These are phyloP conservation scores for Himantopus leucocephalus DNA, from an alignment of 2,113 vertebrate genomes.

Conservation along the genomic window DNA sequence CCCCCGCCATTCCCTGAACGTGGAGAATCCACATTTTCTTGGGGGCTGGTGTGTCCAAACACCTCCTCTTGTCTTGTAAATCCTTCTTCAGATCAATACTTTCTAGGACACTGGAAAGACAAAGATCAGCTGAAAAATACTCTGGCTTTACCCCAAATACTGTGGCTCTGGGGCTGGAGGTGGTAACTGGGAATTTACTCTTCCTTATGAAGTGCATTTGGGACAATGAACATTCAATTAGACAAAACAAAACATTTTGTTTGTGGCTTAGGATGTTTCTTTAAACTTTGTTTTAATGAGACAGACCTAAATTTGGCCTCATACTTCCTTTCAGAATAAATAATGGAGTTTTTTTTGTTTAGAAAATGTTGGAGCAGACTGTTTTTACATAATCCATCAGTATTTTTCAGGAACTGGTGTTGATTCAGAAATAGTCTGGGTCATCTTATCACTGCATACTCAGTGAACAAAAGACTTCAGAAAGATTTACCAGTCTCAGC, in stretches of 20 bases:
- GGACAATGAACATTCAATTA: background rate
- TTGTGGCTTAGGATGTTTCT: background rate
- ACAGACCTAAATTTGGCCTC: background rate
- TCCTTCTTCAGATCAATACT: background rate
- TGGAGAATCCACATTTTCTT: background rate
- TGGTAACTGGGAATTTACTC: background rate
- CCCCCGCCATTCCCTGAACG: fast-evolving
- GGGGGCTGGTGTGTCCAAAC: background rate
- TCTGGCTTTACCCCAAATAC: background rate
- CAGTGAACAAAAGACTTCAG: background rate
- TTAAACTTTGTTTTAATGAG: background rate
- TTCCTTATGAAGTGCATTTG: background rate
- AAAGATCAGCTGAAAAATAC: background rate
- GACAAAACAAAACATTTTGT: background rate
- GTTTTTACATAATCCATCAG: background rate
- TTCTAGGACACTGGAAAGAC: background rate
- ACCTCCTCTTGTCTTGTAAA: background rate
- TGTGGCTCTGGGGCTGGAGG: background rate
- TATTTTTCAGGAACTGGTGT: background rate
- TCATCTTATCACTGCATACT: background rate
- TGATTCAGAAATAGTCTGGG: background rate
- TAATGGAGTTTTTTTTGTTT: background rate
- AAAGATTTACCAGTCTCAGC: background rate
- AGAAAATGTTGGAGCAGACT: background rate
- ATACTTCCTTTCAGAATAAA: background rate